These are phyloP conservation scores for Eurystomus glaucurus DNA, from an alignment of 2,797 vertebrate species.

Conservation along the genomic window DNA sequence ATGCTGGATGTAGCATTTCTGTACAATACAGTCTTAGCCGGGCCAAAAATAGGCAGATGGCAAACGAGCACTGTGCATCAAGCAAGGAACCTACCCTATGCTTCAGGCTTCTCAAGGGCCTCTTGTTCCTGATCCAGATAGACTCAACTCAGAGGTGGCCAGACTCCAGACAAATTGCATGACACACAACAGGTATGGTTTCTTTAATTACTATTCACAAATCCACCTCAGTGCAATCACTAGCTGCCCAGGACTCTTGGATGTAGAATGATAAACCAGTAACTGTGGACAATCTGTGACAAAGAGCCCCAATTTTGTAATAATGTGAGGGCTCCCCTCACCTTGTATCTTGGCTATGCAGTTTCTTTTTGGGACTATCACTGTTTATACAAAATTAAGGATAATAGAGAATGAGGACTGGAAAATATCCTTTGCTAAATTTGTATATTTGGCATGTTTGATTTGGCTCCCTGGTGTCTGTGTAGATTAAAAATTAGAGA, in stretches of 20 bases:
- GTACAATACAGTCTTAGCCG: not conserved
- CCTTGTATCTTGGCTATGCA: not conserved
- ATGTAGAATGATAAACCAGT: not conserved
- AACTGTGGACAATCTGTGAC: not conserved
- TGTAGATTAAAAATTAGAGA: not conserved
- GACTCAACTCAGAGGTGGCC: not conserved
- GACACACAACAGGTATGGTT: not conserved
- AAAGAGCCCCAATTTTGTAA: not conserved
- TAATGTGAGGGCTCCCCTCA: fast-evolving
- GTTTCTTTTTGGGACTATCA: not conserved
- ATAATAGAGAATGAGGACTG: not conserved
- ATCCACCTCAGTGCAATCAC: not conserved
- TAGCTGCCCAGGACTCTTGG: not conserved
- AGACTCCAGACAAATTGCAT: not conserved
- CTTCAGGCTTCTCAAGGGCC: not conserved
- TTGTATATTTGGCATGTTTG: not conserved
- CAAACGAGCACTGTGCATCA: not conserved
- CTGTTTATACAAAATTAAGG: not conserved
- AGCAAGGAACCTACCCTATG: not conserved
- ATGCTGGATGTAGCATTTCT: not conserved
- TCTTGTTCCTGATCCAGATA: not conserved
- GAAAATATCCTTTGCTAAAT: not conserved
- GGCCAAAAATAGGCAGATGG: not conserved
- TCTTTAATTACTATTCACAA: not conserved
- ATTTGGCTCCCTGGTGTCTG: not conserved